phyloP scores from a whole-genome alignment of 1,140 invertebrate species.

The Bemisia tabaci region DNA sequence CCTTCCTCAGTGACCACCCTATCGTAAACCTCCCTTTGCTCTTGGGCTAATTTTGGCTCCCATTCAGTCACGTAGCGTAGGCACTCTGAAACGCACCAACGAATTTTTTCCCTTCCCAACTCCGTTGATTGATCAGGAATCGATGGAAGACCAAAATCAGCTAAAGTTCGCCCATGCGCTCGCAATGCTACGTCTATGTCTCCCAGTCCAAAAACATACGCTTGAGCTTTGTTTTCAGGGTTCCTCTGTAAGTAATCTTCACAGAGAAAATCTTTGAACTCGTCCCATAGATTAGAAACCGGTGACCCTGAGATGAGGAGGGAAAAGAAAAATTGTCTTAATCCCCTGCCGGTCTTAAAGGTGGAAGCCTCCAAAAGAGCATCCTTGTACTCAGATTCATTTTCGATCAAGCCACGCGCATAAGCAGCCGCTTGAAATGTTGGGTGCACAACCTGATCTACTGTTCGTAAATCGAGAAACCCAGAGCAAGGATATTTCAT shows the following conservation, averaged over 20 bases:
- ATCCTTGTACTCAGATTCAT: not conserved
- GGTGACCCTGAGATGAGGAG: not conserved
- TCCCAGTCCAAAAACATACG: constrained; percentile 4
- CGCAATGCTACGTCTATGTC: constrained; percentile 5
- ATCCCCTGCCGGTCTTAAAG: constrained; percentile 3
- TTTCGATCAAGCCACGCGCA: not conserved
- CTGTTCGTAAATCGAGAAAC: not conserved
- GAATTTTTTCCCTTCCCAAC: constrained; percentile 9
- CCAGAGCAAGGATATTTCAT: not conserved
- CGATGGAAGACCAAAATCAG: constrained; percentile 8
- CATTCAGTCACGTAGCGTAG: constrained; percentile 8
- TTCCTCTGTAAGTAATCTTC: constrained; percentile 1
- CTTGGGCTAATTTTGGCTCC: constrained; percentile 9
- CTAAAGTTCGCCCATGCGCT: constrained; percentile 3
- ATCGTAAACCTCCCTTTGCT: constrained; percentile 11
- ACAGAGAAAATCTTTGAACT: not conserved
- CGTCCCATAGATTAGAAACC: not conserved
- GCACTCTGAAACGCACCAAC: constrained; percentile 2
- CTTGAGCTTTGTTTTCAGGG: not conserved
- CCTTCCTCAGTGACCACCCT: not conserved
- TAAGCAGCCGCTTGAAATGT: constrained; percentile 7
- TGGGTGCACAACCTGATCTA: not conserved
- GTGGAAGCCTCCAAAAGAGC: not conserved
- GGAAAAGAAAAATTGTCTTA: not conserved
- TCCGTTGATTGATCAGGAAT: constrained; percentile 9